Evolutionary conservation across 64 coral and sea anemone species (phyloP).

Genomic region (Porites lutea): DNA sequence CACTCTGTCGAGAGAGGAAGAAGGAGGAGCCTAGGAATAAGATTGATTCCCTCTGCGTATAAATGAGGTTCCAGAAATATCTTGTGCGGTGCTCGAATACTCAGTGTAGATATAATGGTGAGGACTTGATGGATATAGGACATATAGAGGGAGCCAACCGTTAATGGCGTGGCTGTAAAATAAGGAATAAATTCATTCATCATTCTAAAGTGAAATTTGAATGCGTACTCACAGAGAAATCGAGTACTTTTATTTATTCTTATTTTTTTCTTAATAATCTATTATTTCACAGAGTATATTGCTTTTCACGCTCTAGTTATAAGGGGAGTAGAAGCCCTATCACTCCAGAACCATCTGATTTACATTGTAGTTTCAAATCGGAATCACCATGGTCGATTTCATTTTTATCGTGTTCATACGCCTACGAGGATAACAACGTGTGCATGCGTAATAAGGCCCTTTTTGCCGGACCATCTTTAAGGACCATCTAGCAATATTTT

Average conservation of each 20-base stretch:
- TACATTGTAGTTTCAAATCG: not conserved
- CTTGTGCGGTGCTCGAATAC: not conserved
- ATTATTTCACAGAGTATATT: constrained; percentile 47
- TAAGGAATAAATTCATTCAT: constrained; percentile 35
- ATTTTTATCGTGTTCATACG: not conserved
- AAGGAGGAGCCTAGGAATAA: too few species aligned
- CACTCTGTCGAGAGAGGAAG: too few species aligned
- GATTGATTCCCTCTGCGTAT: too few species aligned
- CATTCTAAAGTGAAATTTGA: constrained; percentile 52
- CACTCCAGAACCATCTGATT: not conserved
- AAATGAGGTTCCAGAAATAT: too few species aligned
- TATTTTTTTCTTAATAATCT: constrained; percentile 35
- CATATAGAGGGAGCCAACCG: constrained; percentile 9
- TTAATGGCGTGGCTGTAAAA: constrained; percentile 24
- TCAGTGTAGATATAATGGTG: not conserved
- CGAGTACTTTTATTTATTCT: constrained; percentile 60
- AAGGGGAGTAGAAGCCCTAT: not conserved
- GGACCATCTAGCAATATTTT: too few species aligned
- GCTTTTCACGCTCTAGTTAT: constrained; percentile 1
- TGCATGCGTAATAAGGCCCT: too few species aligned
- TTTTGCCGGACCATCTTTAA: too few species aligned
- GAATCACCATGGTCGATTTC: not conserved
- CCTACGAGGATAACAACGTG: not conserved
- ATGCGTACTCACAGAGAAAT: constrained; percentile 58
- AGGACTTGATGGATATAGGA: constrained; percentile 10